A percentile compares a stretch with the other conserved stretches of the same genome.
phyloP scores from a whole-genome alignment of 2,888 invertebrate species.

The Trimorus sp. region DNA sequence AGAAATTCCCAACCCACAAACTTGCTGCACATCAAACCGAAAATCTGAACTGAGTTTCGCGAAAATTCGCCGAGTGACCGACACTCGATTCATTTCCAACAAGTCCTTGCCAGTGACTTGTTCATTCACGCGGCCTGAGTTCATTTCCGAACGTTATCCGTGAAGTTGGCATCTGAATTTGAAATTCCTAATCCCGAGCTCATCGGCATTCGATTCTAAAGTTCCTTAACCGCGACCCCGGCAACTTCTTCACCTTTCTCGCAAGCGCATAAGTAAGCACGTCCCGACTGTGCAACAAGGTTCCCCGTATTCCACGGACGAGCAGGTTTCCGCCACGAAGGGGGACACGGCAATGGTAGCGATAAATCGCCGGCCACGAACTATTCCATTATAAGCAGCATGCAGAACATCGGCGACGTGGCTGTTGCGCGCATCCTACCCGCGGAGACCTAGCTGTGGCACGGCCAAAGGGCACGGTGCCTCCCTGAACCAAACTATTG shows the following conservation, averaged over 20 bases:
- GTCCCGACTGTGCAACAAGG: slow-evolving; percentile 59
- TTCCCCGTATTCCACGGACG: slow-evolving; percentile 60
- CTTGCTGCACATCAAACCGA: too few relatives aligned
- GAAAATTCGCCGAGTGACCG: too few relatives aligned
- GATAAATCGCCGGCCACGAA: slow-evolving; percentile 79
- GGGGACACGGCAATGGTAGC: slow-evolving; percentile 79
- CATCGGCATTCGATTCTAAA: slow-evolving; percentile 51
- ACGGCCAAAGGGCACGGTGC: slow-evolving; percentile 1
- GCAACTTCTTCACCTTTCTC: slow-evolving; percentile 59
- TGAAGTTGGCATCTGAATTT: slow-evolving; percentile 4
- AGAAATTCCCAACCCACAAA: too few relatives aligned
- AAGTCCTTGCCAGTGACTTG: too few relatives aligned
- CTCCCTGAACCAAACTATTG: too few relatives aligned
- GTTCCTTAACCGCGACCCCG: slow-evolving; percentile 59
- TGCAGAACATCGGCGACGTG: slow-evolving; percentile 75
- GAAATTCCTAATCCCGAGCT: slow-evolving; percentile 25
- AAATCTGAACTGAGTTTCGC: too few relatives aligned
- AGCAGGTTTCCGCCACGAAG: slow-evolving; percentile 70
- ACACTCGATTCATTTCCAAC: too few relatives aligned
- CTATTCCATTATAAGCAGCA: slow-evolving; percentile 80
- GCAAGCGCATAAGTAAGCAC: slow-evolving; percentile 62
- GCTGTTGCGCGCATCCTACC: slow-evolving; percentile 72
- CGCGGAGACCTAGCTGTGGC: slow-evolving; percentile 48
- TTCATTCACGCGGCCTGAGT: too few relatives aligned
- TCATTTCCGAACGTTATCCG: too few relatives aligned